A percentile compares a stretch with the other conserved stretches of the same genome.
Evolutionary conservation across 2,797 vertebrate species (phyloP).

Genomic region (Uromys caudimaculatus): DNA sequence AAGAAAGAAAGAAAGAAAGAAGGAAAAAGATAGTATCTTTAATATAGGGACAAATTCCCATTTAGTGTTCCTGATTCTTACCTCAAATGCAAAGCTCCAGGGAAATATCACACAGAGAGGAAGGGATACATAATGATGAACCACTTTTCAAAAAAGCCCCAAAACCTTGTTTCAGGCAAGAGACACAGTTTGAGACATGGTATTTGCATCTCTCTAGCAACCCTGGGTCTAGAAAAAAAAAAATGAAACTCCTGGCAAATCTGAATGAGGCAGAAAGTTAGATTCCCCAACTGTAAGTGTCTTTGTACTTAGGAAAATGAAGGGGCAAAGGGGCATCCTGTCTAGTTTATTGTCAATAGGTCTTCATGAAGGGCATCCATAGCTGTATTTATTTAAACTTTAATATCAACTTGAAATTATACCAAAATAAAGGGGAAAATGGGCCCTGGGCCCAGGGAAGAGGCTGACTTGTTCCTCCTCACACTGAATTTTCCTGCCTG

Average conservation of each 20-base stretch:
- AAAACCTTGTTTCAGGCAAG: neutral
- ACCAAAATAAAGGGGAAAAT: neutral
- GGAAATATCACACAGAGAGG: neutral
- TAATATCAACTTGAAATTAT: neutral
- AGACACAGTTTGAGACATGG: neutral
- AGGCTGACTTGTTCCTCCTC: neutral
- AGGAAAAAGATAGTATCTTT: neutral
- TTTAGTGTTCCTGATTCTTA: neutral
- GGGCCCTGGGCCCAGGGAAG: neutral
- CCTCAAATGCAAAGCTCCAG: neutral
- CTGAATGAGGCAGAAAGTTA: neutral
- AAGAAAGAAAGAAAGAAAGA: too few species aligned
- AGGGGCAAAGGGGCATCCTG: neutral
- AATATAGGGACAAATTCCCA: neutral
- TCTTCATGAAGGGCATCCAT: neutral
- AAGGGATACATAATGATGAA: neutral
- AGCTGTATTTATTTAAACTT: neutral
- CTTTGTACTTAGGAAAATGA: neutral
- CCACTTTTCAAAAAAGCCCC: conserved; percentile 7
- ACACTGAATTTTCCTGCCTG: neutral
- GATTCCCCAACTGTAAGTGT: neutral
- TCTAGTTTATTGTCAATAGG: neutral
- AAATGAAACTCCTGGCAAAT: neutral
- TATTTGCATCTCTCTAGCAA: neutral
- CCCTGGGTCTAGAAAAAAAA: neutral